Base-by-base conservation (phyloP, 2,797 vertebrate genomes). In the Sarcoramphus papa region DNA sequence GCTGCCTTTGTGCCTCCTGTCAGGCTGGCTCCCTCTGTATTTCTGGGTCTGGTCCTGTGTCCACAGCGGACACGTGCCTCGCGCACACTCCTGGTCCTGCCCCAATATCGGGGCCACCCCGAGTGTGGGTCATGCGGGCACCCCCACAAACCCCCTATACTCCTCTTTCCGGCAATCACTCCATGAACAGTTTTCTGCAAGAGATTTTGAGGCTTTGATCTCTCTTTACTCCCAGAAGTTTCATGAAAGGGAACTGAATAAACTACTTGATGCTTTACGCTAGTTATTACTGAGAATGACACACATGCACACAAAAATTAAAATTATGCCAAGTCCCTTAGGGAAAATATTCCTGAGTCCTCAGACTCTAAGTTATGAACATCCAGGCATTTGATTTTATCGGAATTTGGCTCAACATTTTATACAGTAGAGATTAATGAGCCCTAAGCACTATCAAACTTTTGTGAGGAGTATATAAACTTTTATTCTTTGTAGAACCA, bases 11-110 rank as follows among this genome's bases (percentile, higher is more conserved):
- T 9, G 31, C 5, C 7, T 50, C 30, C 62, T 33, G 14, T 60
- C 53, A 25, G n/a, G 10, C 6, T 62, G 54, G 0, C 2, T 82
- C 14, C 5, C 19, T 24, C 2, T 0, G 6, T n/a, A 5, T 41
- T 91, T 72, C 45, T 78, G 0, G 25, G 54, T 45, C 35, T 51
- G n/a, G 5, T 27, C 7, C n/a, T 21, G 15, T 27, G 4, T 12
- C 10, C 23, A 6, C 12, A 20, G 8, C 0, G 4, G 8, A 10
- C 10, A 1, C 0, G 0, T 3, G 0, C 9, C 12, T n/a, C 2
- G 1, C 0, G 3, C 4, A 6, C 5, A 4, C 9, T 41, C 12
- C 53, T 0, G 0, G 14, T 27, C 40, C 5, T 45, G 21, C 31
- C 33, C 8, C 30, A 14, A 22, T 28, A 18, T 2, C 3, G 1